Evolutionary conservation across 37 sponge, comb jelly and placozoan genomes (phyloP).

Genomic region (Cladorhizidae sp.): DNA sequence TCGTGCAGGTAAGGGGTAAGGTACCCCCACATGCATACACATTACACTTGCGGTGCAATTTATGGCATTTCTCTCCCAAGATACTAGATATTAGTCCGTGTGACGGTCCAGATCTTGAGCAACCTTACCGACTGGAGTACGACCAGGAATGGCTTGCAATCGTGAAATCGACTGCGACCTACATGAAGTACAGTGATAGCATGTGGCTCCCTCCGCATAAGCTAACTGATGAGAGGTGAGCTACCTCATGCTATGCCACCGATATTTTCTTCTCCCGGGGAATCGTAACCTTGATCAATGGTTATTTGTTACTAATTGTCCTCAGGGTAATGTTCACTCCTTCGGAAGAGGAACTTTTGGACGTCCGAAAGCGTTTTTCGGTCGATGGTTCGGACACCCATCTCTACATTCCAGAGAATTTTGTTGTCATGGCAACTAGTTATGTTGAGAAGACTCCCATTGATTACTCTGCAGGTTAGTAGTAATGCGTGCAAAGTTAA

Average conservation of each 20-base stretch:
- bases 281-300: too few relatives aligned
- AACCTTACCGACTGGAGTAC: constrained; percentile 61
- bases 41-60: neutral
- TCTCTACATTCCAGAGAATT: constrained; percentile 67
- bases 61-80: neutral
- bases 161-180: constrained; percentile 47
- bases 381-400: constrained; percentile 6
- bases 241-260: too few relatives aligned
- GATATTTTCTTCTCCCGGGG: too few relatives aligned
- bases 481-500: too few relatives aligned
- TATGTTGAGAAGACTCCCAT: neutral
- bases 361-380: constrained; percentile 27
- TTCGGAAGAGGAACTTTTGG: constrained; percentile 35
- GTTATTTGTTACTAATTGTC: too few relatives aligned
- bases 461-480: constrained; percentile 12
- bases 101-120: neutral
- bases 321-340: constrained; percentile 17
- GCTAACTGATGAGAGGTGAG: constrained; percentile 24
- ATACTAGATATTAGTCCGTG: constrained; percentile 46
- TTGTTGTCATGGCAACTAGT: constrained; percentile 27
- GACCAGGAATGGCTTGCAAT: constrained; percentile 92
- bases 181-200: constrained; percentile 34
- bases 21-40: neutral
- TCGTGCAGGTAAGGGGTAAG: constrained; percentile 72
- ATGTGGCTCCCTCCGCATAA: constrained; percentile 43